Base-by-base conservation (phyloP, 1,140 invertebrate genomes). In the Diabrotica undecimpunctata region DNA sequence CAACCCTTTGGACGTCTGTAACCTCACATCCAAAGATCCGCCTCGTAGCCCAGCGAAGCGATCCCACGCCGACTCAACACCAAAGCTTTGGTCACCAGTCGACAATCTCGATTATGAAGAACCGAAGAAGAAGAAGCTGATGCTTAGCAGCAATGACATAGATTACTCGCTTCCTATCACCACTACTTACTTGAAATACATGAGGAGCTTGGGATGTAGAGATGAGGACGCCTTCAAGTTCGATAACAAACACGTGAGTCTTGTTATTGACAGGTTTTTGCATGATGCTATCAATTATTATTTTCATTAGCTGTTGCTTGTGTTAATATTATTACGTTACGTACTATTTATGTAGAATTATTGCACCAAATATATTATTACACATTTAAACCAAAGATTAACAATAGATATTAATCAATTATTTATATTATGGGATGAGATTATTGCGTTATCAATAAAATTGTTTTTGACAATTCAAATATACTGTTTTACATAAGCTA, bases 101-200 rank as follows among this genome's bases (percentile, higher is more conserved):
- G 77, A 79, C 12, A 74, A 74, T 25, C 65, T 72, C 60, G 66
- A 72, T 41, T 55, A 81, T 73, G 64, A 80, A 67, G n/a, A 76
- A 77, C 6, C 73, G 39, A 46, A 35, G 41, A 61, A 64, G 56
- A 66, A 66, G 54, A 58, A 60, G 63, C 63, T 52, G 58, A 65
- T 63, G 46, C 54, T 65, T 14, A 63, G 64, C 37, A 79, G 77
- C 69, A 81, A 82, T 67, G 81, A 84, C 72, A 87, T 91, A 51
- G 90, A 92, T 79, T 93, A 90, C 77, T 88, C 88, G 72, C 84
- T 93, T 66, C 91, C 92, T 9, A 93, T 94, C 68, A 93, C 92
- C 5, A 92, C 91, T 10, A 90, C 91, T 3, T 93, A 93, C 78
- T 80, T 94, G 77, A 93, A 92, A 77, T 88, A 92, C 74, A 90